phyloP scores from a whole-genome alignment of 2,797 vertebrate genomes.

The Choloepus didactylus region DNA sequence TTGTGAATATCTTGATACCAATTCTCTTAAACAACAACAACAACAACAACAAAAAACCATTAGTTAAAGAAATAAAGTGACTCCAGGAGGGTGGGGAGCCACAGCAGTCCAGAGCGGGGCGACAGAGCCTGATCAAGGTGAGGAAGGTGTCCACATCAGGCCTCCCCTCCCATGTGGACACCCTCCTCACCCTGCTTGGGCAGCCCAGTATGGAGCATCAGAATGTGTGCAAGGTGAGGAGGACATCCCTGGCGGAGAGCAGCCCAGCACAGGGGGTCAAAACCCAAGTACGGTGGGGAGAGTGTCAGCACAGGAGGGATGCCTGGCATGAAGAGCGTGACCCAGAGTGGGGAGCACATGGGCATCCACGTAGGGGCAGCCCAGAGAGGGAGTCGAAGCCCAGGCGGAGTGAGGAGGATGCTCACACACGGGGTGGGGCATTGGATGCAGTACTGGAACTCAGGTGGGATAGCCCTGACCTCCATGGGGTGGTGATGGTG shows the following conservation, averaged over 20 bases:
- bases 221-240: not conserved
- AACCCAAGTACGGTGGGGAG: not conserved
- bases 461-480: not conserved
- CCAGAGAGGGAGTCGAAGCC: not conserved
- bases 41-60: not conserved
- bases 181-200: not conserved
- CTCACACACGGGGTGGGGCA: not conserved
- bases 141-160: not conserved
- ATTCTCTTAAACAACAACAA: not conserved
- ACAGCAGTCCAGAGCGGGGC: fast-evolving
- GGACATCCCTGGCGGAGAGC: not conserved
- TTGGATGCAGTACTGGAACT: not conserved
- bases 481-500: not conserved
- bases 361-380: not conserved
- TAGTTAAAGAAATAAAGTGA: not conserved
- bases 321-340: too few relatives aligned
- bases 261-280: not conserved
- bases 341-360: too few relatives aligned
- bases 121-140: not conserved
- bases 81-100: not conserved
- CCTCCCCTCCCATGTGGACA: not conserved
- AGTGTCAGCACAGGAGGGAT: too few relatives aligned
- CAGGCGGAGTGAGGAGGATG: not conserved
- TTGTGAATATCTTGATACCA: not conserved
- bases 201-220: not conserved